phyloP scores from a whole-genome alignment of 2,888 invertebrate species.

The Ctena decussata region DNA sequence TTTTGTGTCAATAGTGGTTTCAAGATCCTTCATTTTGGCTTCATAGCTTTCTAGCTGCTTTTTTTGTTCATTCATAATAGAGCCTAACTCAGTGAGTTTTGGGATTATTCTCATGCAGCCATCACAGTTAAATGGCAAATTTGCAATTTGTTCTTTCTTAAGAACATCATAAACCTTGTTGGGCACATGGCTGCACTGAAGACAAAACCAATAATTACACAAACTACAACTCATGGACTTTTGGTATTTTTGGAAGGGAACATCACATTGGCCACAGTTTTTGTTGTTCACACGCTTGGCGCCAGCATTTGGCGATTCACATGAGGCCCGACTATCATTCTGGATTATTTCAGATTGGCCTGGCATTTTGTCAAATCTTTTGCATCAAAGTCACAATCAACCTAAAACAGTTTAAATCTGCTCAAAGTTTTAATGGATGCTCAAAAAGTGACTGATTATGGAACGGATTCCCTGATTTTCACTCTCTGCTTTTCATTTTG shows the following conservation, averaged over 20 bases:
- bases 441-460: no score
- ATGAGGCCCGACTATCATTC: no score
- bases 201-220: neutral
- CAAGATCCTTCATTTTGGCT: neutral
- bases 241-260: neutral
- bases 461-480: no score
- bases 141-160: conserved; percentile 1
- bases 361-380: no score
- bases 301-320: no score
- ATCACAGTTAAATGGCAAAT: conserved; percentile 32
- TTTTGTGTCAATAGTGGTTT: neutral
- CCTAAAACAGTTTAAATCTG: no score
- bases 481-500: no score
- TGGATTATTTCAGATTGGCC: no score
- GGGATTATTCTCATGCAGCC: conserved; percentile 8
- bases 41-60: neutral
- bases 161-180: conserved; percentile 10
- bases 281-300: neutral
- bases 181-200: neutral
- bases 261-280: conserved; percentile 6
- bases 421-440: no score
- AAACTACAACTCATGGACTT: conserved; percentile 8
- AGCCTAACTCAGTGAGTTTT: neutral
- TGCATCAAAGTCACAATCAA: no score
- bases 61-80: neutral